Evolutionary conservation across 2,797 vertebrate species (phyloP).

Genomic region (Loriculus beryllinus): DNA sequence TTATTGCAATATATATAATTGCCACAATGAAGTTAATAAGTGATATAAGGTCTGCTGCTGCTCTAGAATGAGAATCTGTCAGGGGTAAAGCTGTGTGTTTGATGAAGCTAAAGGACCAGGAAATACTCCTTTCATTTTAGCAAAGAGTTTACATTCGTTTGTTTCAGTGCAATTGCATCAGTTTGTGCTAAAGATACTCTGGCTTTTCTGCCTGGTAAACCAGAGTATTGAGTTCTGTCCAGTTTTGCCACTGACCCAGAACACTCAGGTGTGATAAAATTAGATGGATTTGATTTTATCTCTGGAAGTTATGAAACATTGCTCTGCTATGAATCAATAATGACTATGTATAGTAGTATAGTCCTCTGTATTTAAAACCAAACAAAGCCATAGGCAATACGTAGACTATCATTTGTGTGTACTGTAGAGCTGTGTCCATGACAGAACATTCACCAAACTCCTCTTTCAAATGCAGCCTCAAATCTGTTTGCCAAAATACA

Average conservation of each 20-base stretch:
- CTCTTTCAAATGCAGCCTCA: slow-evolving; percentile 17
- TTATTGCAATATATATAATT: not conserved
- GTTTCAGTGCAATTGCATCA: not conserved
- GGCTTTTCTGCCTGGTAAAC: not conserved
- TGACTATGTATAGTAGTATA: not conserved
- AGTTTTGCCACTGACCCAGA: not conserved
- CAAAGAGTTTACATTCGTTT: not conserved
- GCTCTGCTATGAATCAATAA: not conserved
- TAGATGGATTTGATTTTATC: not conserved
- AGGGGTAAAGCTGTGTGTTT: not conserved
- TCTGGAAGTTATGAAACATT: not conserved
- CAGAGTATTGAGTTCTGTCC: not conserved
- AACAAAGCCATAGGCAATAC: not conserved
- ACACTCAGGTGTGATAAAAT: not conserved
- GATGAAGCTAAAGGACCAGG: not conserved
- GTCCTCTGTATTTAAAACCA: not conserved
- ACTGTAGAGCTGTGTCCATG: not conserved
- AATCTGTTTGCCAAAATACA: slow-evolving; percentile 8
- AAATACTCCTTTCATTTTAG: not conserved
- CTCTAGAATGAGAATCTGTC: not conserved
- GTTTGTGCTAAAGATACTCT: not conserved
- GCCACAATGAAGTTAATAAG: not conserved
- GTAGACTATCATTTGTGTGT: not conserved
- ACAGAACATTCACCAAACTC: not conserved
- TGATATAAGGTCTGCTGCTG: not conserved